Base-by-base conservation (phyloP, 2,113 vertebrate species). In the Oxyura jamaicensis region DNA sequence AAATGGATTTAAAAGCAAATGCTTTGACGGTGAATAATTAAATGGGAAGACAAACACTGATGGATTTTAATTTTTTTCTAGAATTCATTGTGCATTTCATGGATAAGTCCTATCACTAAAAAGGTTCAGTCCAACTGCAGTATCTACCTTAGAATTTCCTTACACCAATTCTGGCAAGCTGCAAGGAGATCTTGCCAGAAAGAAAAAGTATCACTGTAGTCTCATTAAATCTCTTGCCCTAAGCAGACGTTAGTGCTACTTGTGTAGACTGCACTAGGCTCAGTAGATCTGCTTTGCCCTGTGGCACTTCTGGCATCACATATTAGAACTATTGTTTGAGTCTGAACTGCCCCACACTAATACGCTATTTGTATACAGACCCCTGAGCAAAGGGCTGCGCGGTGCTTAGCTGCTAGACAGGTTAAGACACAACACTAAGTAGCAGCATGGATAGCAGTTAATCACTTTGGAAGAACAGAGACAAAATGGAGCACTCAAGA, bases 241-340 rank as follows among this genome's bases (percentile, higher is more conserved):
- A 69, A 91, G 55, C 8, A 36, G 6, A 53, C 50, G 17, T 11
- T 56, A 9, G 17, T 28, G 33, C 18, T 9, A 5, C 17, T 42
- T 69, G 56, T 59, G 18, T 17, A 78, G 67, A 46, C 42, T 58
- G 8, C 3, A 39, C 10, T 10, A 7, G 50, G 23, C 50, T 79
- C 36, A 14, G 35, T 4, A n/a, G 14, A 35, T 20, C 33, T 35
- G 41, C 20, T 68, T 63, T 56, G 36, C 46, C 16, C 8, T 5
- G 2, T 21, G 19, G 39, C n/a, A 67, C n/a, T 39, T 56, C 41
- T 36, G 13, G 22, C 50, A 26, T 19, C 4, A 0, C 1, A 0
- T 21, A 62, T 31, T 44, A 56, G 39, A 73, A 44, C 35, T 59
- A 25, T 17, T 65, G 9, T 35, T 39, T 84, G 3, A 82, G 71